A percentile compares a stretch with the other conserved stretches of the same genome.
These are phyloP conservation scores for Dynastes hyllus DNA, from an alignment of 2,888 invertebrate genomes.

Conservation along the genomic window DNA sequence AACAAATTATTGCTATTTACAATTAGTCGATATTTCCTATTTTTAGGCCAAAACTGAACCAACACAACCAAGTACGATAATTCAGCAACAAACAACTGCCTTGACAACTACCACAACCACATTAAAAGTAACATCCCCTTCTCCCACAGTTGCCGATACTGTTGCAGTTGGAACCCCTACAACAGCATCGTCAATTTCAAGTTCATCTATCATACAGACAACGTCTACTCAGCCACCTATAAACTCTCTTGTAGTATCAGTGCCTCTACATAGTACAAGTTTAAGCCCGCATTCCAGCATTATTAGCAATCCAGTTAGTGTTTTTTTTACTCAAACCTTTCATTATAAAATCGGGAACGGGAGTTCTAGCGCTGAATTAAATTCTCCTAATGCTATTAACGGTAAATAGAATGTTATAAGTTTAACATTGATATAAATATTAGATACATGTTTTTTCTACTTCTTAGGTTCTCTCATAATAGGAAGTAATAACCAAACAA, in stretches of 20 bases:
- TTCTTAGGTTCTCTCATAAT: conserved; percentile 60
- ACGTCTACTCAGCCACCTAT: conserved; percentile 53
- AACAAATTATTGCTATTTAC: too few species aligned
- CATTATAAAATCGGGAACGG: too few species aligned
- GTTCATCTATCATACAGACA: conserved; percentile 51
- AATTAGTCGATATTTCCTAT: too few species aligned
- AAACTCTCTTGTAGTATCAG: conserved; percentile 75
- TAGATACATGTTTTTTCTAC: background rate
- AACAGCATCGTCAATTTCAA: conserved; percentile 58
- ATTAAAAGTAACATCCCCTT: conserved; percentile 51
- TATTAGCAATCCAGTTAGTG: conserved; percentile 64
- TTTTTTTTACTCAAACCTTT: too few species aligned
- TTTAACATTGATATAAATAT: too few species aligned
- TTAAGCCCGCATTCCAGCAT: conserved; percentile 67
- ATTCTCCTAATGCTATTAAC: conserved; percentile 42
- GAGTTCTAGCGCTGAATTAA: conserved; percentile 48
- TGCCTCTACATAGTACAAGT: conserved; percentile 75
- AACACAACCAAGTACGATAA: conserved; percentile 41
- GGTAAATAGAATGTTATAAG: conserved; percentile 13
- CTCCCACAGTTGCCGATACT: conserved; percentile 45
- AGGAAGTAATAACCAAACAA: conserved; percentile 61
- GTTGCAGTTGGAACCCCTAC: conserved; percentile 51
- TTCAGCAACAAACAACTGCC: conserved; percentile 49
- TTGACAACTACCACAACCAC: conserved; percentile 50
- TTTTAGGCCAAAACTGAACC: conserved; percentile 57